A percentile compares a stretch with the other conserved stretches of the same genome.
These are phyloP conservation scores for Mythimna loreyi DNA, from an alignment of 2,888 invertebrate species.

Conservation along the genomic window DNA sequence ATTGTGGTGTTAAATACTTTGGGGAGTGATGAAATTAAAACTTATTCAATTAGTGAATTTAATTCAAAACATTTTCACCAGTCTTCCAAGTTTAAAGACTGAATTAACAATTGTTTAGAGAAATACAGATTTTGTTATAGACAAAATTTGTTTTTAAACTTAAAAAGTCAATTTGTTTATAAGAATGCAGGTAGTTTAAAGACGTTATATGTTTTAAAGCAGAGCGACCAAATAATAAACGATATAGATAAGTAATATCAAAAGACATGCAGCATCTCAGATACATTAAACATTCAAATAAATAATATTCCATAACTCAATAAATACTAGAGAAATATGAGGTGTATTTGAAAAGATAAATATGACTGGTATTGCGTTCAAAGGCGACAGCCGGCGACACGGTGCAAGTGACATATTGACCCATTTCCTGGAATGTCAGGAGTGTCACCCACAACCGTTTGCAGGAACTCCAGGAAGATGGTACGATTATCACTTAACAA, in stretches of 20 bases:
- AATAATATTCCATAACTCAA: not conserved
- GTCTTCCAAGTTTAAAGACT: not conserved
- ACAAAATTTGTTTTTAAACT: not conserved
- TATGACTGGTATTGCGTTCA: conserved; percentile 22
- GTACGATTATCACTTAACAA: not conserved
- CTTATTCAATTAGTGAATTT: conserved; percentile 28
- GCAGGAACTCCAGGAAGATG: not conserved
- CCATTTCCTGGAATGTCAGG: conserved; percentile 32
- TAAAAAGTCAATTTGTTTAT: not conserved
- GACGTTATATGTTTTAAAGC: not conserved
- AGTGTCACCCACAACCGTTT: conserved; percentile 20
- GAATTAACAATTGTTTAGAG: not conserved
- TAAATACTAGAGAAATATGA: conserved; percentile 8
- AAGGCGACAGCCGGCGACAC: conserved; percentile 33
- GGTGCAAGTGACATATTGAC: conserved; percentile 38
- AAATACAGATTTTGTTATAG: too few relatives aligned
- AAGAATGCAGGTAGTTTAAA: not conserved
- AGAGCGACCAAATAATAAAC: not conserved
- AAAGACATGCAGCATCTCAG: not conserved
- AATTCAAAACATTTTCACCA: not conserved
- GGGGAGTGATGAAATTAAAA: conserved; percentile 7
- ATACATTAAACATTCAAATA: not conserved
- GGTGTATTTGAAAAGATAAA: conserved; percentile 26
- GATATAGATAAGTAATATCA: not conserved
- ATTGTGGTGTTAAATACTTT: conserved; percentile 54